phyloP scores from a whole-genome alignment of 2,888 invertebrate species.

The Allolobophora icterica region DNA sequence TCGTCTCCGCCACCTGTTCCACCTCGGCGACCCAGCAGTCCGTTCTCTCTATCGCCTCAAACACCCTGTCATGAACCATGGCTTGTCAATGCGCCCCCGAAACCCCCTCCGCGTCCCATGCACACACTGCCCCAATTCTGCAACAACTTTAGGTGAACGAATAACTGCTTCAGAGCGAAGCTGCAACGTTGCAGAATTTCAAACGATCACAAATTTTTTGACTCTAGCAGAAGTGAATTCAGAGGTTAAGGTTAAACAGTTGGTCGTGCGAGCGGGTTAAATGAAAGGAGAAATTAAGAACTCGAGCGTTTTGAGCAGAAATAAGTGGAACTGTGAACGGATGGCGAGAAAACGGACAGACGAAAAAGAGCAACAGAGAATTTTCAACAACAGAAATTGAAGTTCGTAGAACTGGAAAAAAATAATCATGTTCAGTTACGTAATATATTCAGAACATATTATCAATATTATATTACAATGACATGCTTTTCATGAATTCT shows the following conservation, averaged over 20 bases:
- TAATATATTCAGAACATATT: neutral
- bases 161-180: neutral
- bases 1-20: neutral
- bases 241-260: neutral
- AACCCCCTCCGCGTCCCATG: conserved; percentile 19
- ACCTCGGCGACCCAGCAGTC: conserved; percentile 2
- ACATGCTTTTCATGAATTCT: neutral
- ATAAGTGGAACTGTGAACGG: neutral
- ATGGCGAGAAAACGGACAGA: neutral
- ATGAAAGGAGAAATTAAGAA: neutral
- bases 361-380: neutral
- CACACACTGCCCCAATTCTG: conserved; percentile 6
- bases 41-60: neutral
- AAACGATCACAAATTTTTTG: neutral
- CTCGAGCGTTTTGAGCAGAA: neutral
- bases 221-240: neutral
- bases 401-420: neutral
- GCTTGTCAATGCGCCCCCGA: neutral
- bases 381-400: neutral
- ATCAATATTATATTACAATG: neutral
- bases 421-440: neutral
- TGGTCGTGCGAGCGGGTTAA: neutral
- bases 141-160: neutral
- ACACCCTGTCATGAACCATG: neutral
- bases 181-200: neutral